These are phyloP conservation scores for Cacatua alba DNA, from an alignment of 2,113 vertebrate species.

Conservation along the genomic window DNA sequence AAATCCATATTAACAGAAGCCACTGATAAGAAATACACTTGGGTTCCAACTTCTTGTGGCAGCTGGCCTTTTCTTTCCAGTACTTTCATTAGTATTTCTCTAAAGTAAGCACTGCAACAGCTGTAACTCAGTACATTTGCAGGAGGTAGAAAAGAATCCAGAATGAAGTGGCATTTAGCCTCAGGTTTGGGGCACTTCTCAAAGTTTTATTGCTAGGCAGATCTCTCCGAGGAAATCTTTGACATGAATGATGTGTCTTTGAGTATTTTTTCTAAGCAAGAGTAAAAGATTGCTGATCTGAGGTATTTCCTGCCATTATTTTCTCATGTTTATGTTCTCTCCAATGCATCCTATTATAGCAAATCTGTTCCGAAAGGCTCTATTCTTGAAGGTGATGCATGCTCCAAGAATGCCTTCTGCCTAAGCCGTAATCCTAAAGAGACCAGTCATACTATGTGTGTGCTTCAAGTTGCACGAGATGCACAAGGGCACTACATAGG, in stretches of 20 bases:
- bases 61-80: background rate
- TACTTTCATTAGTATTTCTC: background rate
- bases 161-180: background rate
- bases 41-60: background rate
- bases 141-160: background rate
- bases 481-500: fast-evolving
- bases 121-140: background rate
- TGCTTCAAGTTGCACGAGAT: background rate
- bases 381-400: background rate
- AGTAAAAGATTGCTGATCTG: conserved; percentile 2
- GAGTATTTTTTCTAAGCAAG: conserved; percentile 19
- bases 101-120: background rate
- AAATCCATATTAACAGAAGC: background rate
- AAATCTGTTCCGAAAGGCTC: conserved; percentile 25
- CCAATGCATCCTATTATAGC: conserved; percentile 28
- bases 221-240: conserved; percentile 26
- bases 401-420: conserved; percentile 20
- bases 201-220: background rate
- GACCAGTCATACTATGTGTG: fast-evolving
- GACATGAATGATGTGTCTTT: background rate
- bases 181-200: background rate
- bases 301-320: conserved; percentile 59
- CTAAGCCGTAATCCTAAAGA: background rate
- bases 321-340: conserved; percentile 37
- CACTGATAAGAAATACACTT: background rate